Evolutionary conservation across 2,888 invertebrate genomes (phyloP), one percentile per base, ranked within the genome.

Genomic region (Molorchus minor): DNA sequence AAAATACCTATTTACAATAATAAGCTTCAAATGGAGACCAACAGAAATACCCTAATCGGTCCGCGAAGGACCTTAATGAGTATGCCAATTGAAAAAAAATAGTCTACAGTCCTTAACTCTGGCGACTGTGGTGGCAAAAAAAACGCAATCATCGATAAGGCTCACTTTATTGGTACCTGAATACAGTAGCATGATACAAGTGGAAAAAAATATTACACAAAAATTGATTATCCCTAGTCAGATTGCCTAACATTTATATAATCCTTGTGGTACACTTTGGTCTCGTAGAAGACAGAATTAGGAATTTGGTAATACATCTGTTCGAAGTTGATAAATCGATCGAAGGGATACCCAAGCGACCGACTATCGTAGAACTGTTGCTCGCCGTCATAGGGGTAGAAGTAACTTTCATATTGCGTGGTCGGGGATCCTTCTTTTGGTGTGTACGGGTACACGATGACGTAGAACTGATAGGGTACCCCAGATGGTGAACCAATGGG

Each of bases 311-410:
- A 83, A 83, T 87, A 90, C 60, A 81, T 82, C 45, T 79, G 79
- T 41, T 85, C 81, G 46, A 61, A 70, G 38, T 86, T 82, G 71
- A 89, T 84, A 16, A 82, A 81, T 68, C 89, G 87, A 76, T 92
- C 91, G 75, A 92, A 85, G 61, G 92, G 92, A 83, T 87, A 92
- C 49, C 89, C 90, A 71, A 88, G 82, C 40, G 90, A 85, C 76
- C 85, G 84, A 65, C 82, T 84, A 76, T 91, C 90, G 43, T 87
- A 33, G 52, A 58, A 67, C 17, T 44, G 35, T 10, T 38, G 5
- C 3, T 45, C 49, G 29, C 41, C 47, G 3, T 30, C 33, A 7
- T 13, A 40, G 4, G 47, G 47, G n/a, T 47, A 43, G 49, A 47
- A 56, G 35, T 41, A 56, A 25, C 38, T 36, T 15, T 56, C 41